These are phyloP conservation scores for Hypanus sabinus DNA, from an alignment of 2,113 vertebrate genomes.

Conservation along the genomic window DNA sequence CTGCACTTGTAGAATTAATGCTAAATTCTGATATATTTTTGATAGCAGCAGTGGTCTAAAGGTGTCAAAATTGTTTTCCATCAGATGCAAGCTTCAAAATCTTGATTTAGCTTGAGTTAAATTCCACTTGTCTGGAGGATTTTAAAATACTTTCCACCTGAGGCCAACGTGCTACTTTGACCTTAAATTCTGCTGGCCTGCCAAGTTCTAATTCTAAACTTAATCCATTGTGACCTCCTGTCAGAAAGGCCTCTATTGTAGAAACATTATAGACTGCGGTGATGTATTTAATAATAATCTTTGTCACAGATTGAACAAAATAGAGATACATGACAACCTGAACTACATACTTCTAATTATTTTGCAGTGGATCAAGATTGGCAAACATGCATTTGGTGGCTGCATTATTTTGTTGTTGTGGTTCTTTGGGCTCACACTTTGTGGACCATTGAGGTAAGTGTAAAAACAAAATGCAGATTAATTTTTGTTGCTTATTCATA, in stretches of 20 bases:
- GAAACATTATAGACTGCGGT: background rate
- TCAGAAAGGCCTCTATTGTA: background rate
- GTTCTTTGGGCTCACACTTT: slow-evolving; percentile 95
- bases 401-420: slow-evolving; percentile 89
- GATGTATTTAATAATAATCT: background rate
- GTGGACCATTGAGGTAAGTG: slow-evolving; percentile 92
- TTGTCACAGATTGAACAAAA: background rate
- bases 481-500: slow-evolving; percentile 33
- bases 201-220: background rate
- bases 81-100: background rate
- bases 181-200: background rate
- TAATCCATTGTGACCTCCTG: background rate
- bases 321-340: background rate
- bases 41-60: background rate
- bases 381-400: slow-evolving; percentile 85
- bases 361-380: slow-evolving; percentile 88
- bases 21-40: background rate
- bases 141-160: background rate
- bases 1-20: background rate
- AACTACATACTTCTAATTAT: background rate
- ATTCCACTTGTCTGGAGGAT: background rate
- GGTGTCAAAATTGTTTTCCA: background rate
- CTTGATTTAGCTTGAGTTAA: background rate
- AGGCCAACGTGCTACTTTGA: background rate
- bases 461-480: background rate